Percentiles rank a stretch among this genome's conserved stretches.
Evolutionary conservation across 2,797 vertebrate genomes (phyloP).

Genomic region (Neoniphon sammara): DNA sequence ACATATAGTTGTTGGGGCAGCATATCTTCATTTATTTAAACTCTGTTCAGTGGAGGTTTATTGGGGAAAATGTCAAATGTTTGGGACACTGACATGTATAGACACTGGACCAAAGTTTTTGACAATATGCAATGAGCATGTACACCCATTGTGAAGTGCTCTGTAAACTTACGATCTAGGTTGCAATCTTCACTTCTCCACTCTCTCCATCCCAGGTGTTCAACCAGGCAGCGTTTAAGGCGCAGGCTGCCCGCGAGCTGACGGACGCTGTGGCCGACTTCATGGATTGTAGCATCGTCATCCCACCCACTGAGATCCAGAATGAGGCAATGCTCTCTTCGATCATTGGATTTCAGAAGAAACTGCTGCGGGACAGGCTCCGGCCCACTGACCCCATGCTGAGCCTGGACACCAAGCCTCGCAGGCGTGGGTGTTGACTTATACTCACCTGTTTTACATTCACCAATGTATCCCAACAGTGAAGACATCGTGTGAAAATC

Average conservation of each 20-base stretch:
- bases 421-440: conserved; percentile 62
- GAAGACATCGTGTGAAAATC: not conserved
- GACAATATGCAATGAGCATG: not conserved
- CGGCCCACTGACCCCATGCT: conserved; percentile 51
- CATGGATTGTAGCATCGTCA: conserved; percentile 92
- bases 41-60: too few species aligned
- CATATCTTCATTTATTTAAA: too few species aligned
- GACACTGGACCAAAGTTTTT: not conserved
- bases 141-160: not conserved
- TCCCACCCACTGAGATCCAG: conserved; percentile 88
- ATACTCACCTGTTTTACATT: not conserved
- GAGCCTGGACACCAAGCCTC: conserved; percentile 63
- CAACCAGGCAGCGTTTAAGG: conserved; percentile 85
- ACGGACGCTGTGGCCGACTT: conserved; percentile 83
- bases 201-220: conserved; percentile 84
- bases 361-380: conserved; percentile 86
- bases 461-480: not conserved
- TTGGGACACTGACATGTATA: not conserved
- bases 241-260: conserved; percentile 81
- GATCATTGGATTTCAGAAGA: conserved; percentile 89
- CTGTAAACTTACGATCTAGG: not conserved
- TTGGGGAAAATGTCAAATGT: too few species aligned
- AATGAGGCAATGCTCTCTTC: conserved; percentile 84
- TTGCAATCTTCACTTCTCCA: not conserved
- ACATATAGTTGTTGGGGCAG: too few species aligned